Base-by-base conservation (phyloP, 2,113 vertebrate genomes). In the Eolophus roseicapilla region DNA sequence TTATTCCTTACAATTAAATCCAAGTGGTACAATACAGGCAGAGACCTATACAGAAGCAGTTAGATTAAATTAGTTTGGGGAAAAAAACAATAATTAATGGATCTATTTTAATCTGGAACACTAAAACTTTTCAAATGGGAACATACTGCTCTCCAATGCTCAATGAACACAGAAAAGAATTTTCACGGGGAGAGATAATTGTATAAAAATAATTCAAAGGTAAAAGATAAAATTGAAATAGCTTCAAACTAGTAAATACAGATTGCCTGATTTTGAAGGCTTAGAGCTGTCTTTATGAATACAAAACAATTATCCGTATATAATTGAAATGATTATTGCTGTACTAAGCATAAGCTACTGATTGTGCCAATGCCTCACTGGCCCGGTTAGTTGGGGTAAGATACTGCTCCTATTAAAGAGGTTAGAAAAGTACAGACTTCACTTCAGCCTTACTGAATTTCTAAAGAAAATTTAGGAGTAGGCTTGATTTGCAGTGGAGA, bases 231-330 rank as follows among this genome's bases (percentile, higher is more conserved):
- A 87, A 91, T 27, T 90, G 50, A 82, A 91, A 55, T 44, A 67
- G 35, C 41, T 94, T 85, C 75, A 88, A 76, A 94, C 82, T 80
- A 69, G 70, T 73, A 95, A 97, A 85, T 76, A 88, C 10, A 82
- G 62, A 92, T 47, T 85, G 47, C 13, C 62, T 93, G 82, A 73
- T 95, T 94, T 57, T 85, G 41, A 91, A 85, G 75, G 70, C 43
- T 92, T 75, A 93, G 49, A 79, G 15, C 39, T 92, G 23, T 76
- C 82, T 82, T 91, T 73, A 71, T 60, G 75, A 82, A 82, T 31
- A 68, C 44, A 88, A 62, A 87, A 80, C 52, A 19, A 43, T 91
- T 91, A 82, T 82, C 31, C 53, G 4, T n/a, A 60, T 62, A 53
- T 52, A 94, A 92, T 57, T 82, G 74, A 91, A 90, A 89, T 85